These are phyloP conservation scores for Coryphaenoides rupestris DNA, from an alignment of 2,113 vertebrate species.

Conservation along the genomic window DNA sequence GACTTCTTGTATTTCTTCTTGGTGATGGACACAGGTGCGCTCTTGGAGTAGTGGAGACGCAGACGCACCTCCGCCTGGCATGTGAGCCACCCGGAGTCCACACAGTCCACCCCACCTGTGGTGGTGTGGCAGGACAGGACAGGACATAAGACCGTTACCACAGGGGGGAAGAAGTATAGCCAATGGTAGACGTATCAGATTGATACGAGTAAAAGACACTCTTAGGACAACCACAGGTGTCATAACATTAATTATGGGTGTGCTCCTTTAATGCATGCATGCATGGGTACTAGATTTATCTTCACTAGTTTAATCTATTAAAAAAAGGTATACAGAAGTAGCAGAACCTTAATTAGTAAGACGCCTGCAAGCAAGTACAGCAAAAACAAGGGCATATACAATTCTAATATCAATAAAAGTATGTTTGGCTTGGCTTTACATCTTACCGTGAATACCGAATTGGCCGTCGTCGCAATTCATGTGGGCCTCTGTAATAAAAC, in stretches of 20 bases:
- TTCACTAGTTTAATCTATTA: no score
- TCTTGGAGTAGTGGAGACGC: constrained; percentile 90
- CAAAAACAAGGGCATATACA: no score
- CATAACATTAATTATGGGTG: no score
- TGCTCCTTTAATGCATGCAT: no score
- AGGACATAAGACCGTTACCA: neutral
- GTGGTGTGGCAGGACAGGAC: no score
- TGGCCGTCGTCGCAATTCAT: constrained; percentile 80
- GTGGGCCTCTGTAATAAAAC: constrained; percentile 75
- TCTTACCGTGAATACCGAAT: constrained; percentile 91
- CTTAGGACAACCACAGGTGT: neutral
- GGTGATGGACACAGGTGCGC: constrained; percentile 86
- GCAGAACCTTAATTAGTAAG: no score
- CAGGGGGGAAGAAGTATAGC: neutral
- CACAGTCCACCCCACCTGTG: constrained; percentile 82
- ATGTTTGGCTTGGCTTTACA: neutral
- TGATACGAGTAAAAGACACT: neutral
- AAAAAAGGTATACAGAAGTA: no score
- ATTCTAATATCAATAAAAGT: no score
- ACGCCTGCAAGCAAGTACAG: no score
- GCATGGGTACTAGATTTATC: no score
- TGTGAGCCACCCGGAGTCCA: constrained; percentile 94
- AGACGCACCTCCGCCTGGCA: constrained; percentile 96
- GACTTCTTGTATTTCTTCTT: constrained; percentile 98
- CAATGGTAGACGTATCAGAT: neutral